Conservation (phyloP, 2,113 vertebrate genomes). For the Acanthochromis polyacanthus region DNA sequence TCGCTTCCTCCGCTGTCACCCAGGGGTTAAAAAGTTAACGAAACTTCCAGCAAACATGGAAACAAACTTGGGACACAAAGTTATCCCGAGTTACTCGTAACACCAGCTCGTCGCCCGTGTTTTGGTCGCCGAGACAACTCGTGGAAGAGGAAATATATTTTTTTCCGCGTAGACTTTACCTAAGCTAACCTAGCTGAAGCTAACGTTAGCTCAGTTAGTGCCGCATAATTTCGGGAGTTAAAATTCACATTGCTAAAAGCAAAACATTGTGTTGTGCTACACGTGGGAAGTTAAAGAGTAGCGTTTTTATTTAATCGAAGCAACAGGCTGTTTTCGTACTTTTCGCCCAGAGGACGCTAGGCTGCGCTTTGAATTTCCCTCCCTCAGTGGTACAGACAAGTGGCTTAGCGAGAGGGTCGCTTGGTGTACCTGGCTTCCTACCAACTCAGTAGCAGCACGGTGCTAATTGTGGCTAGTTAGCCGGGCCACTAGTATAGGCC, state of each 20-base stretch:
- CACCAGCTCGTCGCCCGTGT: slow-evolving; percentile 1
- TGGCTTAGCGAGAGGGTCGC: slow-evolving; percentile 47
- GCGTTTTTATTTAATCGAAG: not conserved
- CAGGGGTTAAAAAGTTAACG: slow-evolving; percentile 67
- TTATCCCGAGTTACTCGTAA: slow-evolving; percentile 17
- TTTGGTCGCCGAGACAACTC: slow-evolving; percentile 36
- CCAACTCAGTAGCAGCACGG: slow-evolving; percentile 69
- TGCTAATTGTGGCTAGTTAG: slow-evolving; percentile 76
- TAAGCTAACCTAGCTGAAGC: slow-evolving; percentile 67
- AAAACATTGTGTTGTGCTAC: not conserved
- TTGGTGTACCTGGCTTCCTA: slow-evolving; percentile 49
- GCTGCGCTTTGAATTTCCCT: slow-evolving; percentile 86
- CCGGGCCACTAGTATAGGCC: slow-evolving; percentile 39
- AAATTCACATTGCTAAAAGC: not conserved
- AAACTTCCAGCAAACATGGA: slow-evolving; percentile 65
- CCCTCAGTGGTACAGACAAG: slow-evolving; percentile 68
- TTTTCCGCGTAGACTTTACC: slow-evolving; percentile 25
- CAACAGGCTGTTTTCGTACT: slow-evolving; percentile 43
- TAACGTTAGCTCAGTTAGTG: slow-evolving; percentile 67
- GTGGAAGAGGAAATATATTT: slow-evolving; percentile 33
- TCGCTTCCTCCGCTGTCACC: slow-evolving; percentile 43
- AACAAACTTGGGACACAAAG: slow-evolving; percentile 42
- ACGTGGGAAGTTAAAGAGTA: not conserved
- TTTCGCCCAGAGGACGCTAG: slow-evolving; percentile 13
- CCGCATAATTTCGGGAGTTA: slow-evolving; percentile 30